phyloP scores from a whole-genome alignment of 2,113 vertebrate genomes.

The Chrysochloris asiatica region DNA sequence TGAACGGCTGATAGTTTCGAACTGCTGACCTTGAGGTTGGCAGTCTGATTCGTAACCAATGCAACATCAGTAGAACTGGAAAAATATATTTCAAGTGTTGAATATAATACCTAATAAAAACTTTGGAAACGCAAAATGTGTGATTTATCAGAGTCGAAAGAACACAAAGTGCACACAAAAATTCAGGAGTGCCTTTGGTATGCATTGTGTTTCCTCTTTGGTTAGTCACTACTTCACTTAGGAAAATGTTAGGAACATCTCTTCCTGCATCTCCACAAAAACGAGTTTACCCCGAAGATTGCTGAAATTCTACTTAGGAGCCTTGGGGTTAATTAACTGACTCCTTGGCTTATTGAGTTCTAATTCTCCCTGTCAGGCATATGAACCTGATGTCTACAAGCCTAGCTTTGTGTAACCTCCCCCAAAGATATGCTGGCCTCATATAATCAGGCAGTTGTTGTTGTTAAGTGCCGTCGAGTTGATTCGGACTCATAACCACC shows the following conservation, averaged over 20 bases:
- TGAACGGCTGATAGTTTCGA: no score
- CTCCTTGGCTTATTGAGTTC: neutral
- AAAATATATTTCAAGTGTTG: conserved; percentile 3
- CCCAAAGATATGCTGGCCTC: neutral
- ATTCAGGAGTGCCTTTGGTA: neutral
- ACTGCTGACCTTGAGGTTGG: no score
- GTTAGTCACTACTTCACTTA: neutral
- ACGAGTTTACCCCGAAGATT: neutral
- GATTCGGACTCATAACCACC: no score
- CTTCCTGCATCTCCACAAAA: conserved; percentile 11
- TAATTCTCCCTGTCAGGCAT: neutral
- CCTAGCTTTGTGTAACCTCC: neutral
- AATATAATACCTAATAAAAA: conserved; percentile 4
- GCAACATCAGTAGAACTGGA: neutral
- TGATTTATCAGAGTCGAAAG: conserved; percentile 20
- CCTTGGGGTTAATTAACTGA: neutral
- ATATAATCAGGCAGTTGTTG: neutral
- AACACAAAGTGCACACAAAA: neutral
- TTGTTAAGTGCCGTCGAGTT: no score
- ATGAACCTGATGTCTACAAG: conserved; percentile 9
- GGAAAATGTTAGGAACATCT: neutral
- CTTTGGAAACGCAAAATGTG: neutral
- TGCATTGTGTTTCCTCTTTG: neutral
- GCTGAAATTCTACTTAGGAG: neutral
- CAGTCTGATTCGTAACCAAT: no score